Evolutionary conservation across 2,113 vertebrate genomes (phyloP), one percentile per base, ranked within the genome.

Genomic region (Naja naja): DNA sequence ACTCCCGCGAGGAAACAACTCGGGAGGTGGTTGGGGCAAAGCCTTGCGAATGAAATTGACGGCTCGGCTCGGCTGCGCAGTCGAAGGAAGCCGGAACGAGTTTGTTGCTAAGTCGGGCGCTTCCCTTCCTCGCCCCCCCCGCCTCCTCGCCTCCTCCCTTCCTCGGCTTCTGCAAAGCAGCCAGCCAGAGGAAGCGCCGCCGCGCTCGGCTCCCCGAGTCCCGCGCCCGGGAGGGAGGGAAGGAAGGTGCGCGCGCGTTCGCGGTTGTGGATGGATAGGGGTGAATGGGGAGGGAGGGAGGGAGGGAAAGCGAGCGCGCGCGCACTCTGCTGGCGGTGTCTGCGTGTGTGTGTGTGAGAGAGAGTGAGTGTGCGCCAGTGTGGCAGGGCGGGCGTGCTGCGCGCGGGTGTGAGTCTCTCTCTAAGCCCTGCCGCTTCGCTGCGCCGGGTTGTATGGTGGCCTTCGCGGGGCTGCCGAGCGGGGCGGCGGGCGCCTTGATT

Each of bases 401-500:
- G 87, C 30, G 87, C 43, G 60, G 5, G 49, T 56, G 91, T 55
- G 91, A 96, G 94, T 97, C 98, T 74, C n/a, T 12, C 60, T 74
- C 69, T 98, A 99, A 98, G 98, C 98, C 98, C 98, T 98, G 98
- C 98, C 97, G 98, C 98, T 98, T 18, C 0, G 10, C 96, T 97
- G 98, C 98, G 98, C 98, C 98, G 97, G 98, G 98, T 98, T 97
- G 98, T 98, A 97, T 98, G 99, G 98, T 98, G 98, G 30, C 30
- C 39, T 98, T 98, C 97, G 98, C 98, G 97, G 98, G 98, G 98
- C 98, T 98, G 98, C 97, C 98, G 98, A 94, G 98, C 93, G 97
- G 98, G 97, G 98, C 98, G 97, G 96, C 97, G 98, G 98, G 98
- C 98, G 97, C 98, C 98, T 99, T 99, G 99, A 99, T 99, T 99